Conservation (phyloP, 2,888 invertebrate species). For the Agrypnus murinus region DNA sequence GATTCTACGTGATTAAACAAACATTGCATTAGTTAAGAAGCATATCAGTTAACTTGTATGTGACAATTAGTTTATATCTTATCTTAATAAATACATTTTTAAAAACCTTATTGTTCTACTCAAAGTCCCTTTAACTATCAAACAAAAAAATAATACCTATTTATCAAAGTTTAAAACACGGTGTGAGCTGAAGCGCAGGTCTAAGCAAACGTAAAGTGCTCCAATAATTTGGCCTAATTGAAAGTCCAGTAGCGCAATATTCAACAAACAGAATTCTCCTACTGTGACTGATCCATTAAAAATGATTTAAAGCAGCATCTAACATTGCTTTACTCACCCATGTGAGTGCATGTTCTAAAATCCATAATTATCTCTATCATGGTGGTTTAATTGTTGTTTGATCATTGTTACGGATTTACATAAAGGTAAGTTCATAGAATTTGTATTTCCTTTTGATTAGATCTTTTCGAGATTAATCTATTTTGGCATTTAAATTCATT, state of each 20-base stretch:
- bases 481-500: too few relatives aligned
- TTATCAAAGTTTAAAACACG: conserved; percentile 33
- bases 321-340: not conserved
- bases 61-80: conserved; percentile 20
- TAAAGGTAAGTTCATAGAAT: too few relatives aligned
- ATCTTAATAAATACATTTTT: conserved; percentile 22
- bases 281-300: conserved; percentile 43
- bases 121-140: not conserved
- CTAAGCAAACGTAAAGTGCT: conserved; percentile 34
- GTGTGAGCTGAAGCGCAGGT: conserved; percentile 34
- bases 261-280: conserved; percentile 49
- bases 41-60: too few relatives aligned
- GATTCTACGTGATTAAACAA: too few relatives aligned
- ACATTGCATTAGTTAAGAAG: too few relatives aligned
- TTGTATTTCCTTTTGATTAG: too few relatives aligned
- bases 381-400: too few relatives aligned
- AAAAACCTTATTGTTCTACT: conserved; percentile 24
- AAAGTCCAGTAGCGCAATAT: conserved; percentile 46
- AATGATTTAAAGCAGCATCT: conserved; percentile 34
- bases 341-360: not conserved
- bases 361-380: not conserved
- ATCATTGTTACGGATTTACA: too few relatives aligned
- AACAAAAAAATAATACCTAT: conserved; percentile 14
- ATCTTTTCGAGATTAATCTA: too few relatives aligned
- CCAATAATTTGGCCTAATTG: conserved; percentile 48